A percentile compares a stretch with the other conserved stretches of the same genome.
phyloP scores from a whole-genome alignment of 2,888 invertebrate genomes.

The Drosophila tripunctata region DNA sequence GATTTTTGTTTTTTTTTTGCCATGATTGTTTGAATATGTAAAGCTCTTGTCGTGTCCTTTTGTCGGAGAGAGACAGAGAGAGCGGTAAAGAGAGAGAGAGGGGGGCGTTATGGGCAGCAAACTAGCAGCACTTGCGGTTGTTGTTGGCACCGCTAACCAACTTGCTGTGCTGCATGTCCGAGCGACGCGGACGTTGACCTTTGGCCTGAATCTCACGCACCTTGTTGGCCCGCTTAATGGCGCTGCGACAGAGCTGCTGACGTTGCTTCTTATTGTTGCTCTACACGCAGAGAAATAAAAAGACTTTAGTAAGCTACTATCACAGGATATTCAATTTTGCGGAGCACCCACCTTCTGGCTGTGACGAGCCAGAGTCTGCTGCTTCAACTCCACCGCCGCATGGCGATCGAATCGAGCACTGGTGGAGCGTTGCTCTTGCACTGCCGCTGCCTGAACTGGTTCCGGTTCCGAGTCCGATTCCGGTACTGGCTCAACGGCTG shows the following conservation, averaged over 20 bases:
- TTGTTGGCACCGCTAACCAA: conserved; percentile 87
- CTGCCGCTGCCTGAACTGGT: conserved; percentile 18
- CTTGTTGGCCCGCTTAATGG: conserved; percentile 86
- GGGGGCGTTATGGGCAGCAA: conserved; percentile 7
- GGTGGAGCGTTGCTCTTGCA: conserved; percentile 48
- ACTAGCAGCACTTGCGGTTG: conserved; percentile 86
- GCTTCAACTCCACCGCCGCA: conserved; percentile 77
- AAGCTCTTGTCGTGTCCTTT: conserved; percentile 13
- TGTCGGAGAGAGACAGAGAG: conserved; percentile 14
- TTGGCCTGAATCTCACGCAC: conserved; percentile 86
- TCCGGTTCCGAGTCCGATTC: conserved; percentile 35
- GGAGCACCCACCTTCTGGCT: conserved; percentile 80
- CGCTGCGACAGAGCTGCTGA: conserved; percentile 85
- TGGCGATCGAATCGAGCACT: conserved; percentile 77
- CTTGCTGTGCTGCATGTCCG: conserved; percentile 85
- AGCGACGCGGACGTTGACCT: conserved; percentile 85
- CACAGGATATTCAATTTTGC: too few relatives aligned
- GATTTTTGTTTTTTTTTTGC: conserved; percentile 40
- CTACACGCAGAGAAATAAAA: conserved; percentile 45
- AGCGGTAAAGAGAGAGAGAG: conserved; percentile 21
- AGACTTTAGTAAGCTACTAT: background rate
- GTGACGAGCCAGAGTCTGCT: conserved; percentile 80
- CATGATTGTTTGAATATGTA: conserved; percentile 67
- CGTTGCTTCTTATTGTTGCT: conserved; percentile 84
- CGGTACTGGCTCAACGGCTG: conserved; percentile 3